phyloP scores from a whole-genome alignment of 2,888 invertebrate species.

The Agrochola macilenta region DNA sequence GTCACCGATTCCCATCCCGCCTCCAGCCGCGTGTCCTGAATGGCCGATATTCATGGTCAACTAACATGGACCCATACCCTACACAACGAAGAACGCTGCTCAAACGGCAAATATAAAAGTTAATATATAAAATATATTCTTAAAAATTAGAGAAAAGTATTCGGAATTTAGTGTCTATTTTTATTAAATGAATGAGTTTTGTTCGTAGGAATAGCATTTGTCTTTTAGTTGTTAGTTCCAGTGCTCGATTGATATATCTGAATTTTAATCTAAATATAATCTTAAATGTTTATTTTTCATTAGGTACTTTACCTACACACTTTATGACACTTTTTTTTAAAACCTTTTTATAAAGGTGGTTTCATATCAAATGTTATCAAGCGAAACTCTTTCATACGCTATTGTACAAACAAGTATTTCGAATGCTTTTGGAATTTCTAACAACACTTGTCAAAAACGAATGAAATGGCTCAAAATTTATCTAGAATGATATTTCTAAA shows the following conservation, averaged over 20 bases:
- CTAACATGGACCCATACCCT: constrained; percentile 64
- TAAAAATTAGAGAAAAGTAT: constrained; percentile 33
- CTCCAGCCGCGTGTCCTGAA: constrained; percentile 86
- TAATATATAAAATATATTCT: constrained; percentile 17
- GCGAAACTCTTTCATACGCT: constrained; percentile 39
- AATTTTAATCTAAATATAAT: background rate
- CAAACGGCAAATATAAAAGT: constrained; percentile 34
- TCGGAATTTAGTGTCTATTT: constrained; percentile 27
- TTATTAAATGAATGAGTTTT: constrained; percentile 36
- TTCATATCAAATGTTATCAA: background rate
- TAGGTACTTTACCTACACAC: background rate
- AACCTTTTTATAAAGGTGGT: background rate
- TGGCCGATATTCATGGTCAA: constrained; percentile 89
- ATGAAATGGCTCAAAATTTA: constrained; percentile 60
- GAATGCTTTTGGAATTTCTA: constrained; percentile 17
- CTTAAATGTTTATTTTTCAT: background rate
- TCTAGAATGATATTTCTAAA: constrained; percentile 44
- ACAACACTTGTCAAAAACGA: constrained; percentile 54
- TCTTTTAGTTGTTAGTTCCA: background rate
- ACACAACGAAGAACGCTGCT: constrained; percentile 49
- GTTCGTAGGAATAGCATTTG: background rate
- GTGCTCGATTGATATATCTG: constrained; percentile 2
- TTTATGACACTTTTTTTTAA: background rate
- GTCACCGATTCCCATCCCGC: constrained; percentile 85
- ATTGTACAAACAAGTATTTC: constrained; percentile 48